Percentiles rank a stretch among this genome's conserved stretches.
Conservation (phyloP, 35 echinoderm and acorn worm species). For the Diadema setosum region DNA sequence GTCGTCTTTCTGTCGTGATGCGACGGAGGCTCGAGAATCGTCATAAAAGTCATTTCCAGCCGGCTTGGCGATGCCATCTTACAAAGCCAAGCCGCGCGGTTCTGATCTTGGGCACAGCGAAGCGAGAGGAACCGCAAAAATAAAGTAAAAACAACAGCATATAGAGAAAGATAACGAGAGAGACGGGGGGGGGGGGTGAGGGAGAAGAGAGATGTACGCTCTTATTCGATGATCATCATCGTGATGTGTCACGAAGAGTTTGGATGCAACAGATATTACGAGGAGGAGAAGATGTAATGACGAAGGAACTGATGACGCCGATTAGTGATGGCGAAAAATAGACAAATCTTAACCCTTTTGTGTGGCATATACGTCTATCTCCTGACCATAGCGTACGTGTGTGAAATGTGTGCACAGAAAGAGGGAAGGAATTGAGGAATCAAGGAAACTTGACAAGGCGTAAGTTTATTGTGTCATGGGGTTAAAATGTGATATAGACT, state of each 20-base stretch:
- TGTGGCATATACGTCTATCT: no score
- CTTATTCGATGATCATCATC: neutral
- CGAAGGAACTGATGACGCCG: neutral
- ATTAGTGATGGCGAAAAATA: neutral
- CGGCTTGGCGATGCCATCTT: neutral
- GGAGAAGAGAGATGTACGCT: neutral
- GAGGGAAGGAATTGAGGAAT: no score
- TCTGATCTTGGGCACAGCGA: neutral
- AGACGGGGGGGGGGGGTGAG: neutral
- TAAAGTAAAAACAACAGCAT: neutral
- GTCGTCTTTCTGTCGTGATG: neutral
- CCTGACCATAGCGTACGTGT: no score
- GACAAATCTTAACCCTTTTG: no score
- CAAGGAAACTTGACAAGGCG: no score
- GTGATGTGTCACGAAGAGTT: neutral
- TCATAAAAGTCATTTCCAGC: slow-evolving; percentile 29
- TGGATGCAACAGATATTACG: neutral
- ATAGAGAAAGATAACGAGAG: neutral
- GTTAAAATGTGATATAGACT: no score
- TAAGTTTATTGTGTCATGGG: no score
- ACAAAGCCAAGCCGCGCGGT: neutral
- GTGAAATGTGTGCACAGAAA: no score
- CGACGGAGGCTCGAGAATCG: neutral
- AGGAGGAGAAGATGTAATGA: neutral
- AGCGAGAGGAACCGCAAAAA: neutral